Conservation (phyloP, 92 coral and sea anemone species). For the Heliopora coerulea region DNA sequence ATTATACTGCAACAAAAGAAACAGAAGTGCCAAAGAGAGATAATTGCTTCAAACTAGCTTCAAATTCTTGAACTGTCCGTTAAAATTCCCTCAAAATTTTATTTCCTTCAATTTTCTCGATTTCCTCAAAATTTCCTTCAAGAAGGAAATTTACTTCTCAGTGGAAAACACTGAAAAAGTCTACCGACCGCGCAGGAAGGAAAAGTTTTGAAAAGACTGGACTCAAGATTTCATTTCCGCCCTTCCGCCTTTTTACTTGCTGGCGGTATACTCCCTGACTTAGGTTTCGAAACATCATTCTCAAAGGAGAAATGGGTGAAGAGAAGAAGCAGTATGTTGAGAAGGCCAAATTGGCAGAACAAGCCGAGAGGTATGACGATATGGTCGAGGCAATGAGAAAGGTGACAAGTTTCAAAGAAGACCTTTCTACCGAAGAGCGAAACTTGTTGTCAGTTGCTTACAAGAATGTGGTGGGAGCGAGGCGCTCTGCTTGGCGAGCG, state of each 20-base stretch:
- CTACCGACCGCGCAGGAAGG: too few species aligned
- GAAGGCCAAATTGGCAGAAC: slow-evolving; percentile 85
- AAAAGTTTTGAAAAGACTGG: slow-evolving; percentile 31
- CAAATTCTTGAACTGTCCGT: too few species aligned
- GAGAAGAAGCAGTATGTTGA: slow-evolving; percentile 57
- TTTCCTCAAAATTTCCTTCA: too few species aligned
- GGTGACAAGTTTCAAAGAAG: slow-evolving; percentile 44
- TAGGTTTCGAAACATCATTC: neutral
- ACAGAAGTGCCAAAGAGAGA: too few species aligned
- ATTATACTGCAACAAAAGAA: too few species aligned
- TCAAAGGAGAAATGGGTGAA: slow-evolving; percentile 46
- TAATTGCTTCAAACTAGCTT: too few species aligned
- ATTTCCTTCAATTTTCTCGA: too few species aligned
- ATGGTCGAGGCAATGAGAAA: slow-evolving; percentile 54
- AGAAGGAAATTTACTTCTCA: too few species aligned
- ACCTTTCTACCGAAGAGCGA: slow-evolving; percentile 57
- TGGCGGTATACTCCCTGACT: neutral
- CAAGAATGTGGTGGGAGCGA: slow-evolving; percentile 57
- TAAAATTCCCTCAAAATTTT: too few species aligned
- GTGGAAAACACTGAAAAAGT: too few species aligned
- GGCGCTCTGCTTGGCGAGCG: slow-evolving; percentile 61
- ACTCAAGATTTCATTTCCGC: slow-evolving; percentile 27
- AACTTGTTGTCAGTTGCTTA: slow-evolving; percentile 57
- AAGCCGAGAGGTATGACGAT: slow-evolving; percentile 92
- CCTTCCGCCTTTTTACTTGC: neutral